Percentiles rank a stretch among this genome's conserved stretches.
phyloP scores from a whole-genome alignment of 1,140 invertebrate genomes.

The Wiebesia pumilae region DNA sequence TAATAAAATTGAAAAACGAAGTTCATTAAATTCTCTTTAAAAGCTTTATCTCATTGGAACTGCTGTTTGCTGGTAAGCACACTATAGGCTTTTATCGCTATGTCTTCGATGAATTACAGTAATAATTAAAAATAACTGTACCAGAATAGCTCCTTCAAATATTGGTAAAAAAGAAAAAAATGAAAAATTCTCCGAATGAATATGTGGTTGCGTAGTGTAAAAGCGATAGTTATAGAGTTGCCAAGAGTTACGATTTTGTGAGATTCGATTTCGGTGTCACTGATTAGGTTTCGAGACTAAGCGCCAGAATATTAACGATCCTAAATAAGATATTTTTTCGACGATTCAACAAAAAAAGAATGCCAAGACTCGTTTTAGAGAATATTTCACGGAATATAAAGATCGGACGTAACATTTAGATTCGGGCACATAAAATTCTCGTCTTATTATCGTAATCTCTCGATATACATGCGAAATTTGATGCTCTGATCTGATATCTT shows the following conservation, averaged over 20 bases:
- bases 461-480: conserved; percentile 48
- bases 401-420: conserved; percentile 23
- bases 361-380: conserved; percentile 32
- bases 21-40: background rate
- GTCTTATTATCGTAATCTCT: conserved; percentile 46
- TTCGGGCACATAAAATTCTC: conserved; percentile 45
- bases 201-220: conserved; percentile 9
- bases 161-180: background rate
- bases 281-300: conserved; percentile 24
- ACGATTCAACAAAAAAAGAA: conserved; percentile 7
- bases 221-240: background rate
- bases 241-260: conserved; percentile 26
- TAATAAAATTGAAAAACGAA: background rate
- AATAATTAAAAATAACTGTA: conserved; percentile 46
- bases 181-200: background rate
- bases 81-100: background rate
- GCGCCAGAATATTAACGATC: conserved; percentile 47
- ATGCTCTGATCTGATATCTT: conserved; percentile 44
- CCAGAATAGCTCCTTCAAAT: background rate
- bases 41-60: no score
- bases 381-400: conserved; percentile 37
- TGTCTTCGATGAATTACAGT: background rate
- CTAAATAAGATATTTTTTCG: conserved; percentile 31
- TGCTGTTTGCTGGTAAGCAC: background rate
- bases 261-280: conserved; percentile 39